Base-by-base conservation (phyloP, 2,888 invertebrate species). In the Eretmocerus hayati region DNA sequence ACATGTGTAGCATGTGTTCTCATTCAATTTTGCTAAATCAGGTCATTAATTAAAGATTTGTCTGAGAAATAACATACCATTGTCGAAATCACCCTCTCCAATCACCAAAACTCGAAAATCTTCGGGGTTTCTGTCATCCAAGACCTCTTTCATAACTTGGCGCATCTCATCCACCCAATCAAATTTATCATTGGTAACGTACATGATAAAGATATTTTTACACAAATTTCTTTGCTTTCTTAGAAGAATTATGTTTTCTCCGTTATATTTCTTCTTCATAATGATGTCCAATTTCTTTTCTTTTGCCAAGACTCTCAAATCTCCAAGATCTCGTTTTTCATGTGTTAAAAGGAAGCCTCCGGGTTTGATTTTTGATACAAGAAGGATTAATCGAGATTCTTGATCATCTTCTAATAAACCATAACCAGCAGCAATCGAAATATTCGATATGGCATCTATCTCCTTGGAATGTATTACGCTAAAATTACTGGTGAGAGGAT, bases 31-130 rank as follows among this genome's bases (percentile, higher is more conserved):
- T 30, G 30, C 30, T 30, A 9, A 13, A 9, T 13, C 8, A 30
- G 13, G 13, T 30, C 13, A 13, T 30, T 30, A 30, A 16, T 15
- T 18, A 30, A 30, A 30, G 30, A n/a, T n/a, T n/a, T 33, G 5
- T 15, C 15, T n/a, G 33, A 33, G 5, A 5, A 33, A 13, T 18
- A 20, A 23, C 37, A 2, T 38, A 53, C 53, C 54, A 64, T 79
- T 88, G 6, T 81, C 73, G 2, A 77, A 75, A 46, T 85, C 81
- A 55, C 81, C 79, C 66, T 84, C 80, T 2, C 81, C 75, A 16
- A 87, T 80, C 1, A 93, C 65, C 1, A 87, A 73, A 2, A 85
- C 69, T 60, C 79, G 78, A 13, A 74, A 71, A 1, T 72, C 71
- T 22, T 69, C 69, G 46, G 73, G 71, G 0, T 70, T 60, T 33